Evolutionary conservation across 2,888 invertebrate genomes (phyloP), one percentile per base, ranked within the genome.

Genomic region (Scaptomyza caliginosa): DNA sequence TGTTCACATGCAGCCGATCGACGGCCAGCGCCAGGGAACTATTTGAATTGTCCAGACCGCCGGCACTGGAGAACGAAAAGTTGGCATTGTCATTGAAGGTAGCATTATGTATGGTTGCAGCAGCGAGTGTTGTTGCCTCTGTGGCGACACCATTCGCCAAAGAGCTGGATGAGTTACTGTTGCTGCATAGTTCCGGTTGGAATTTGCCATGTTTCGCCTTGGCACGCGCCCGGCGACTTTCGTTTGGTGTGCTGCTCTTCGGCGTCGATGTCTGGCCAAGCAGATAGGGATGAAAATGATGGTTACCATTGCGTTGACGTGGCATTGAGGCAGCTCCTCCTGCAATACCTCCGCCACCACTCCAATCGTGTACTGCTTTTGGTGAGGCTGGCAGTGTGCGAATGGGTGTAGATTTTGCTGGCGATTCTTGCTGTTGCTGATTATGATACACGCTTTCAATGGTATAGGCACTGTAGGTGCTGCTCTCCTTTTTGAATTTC

Each of bases 401-500:
- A 5, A 40, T 38, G 1, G 56, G 23, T 32, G 48, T 7, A 5
- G 49, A 0, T 26, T 23, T 46, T 28, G 64, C n/a, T 7, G 74
- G 70, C 28, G 69, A 21, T 26, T 73, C 75, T 5, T 85, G 85
- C 3, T 85, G 85, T 2, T 85, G 85, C 45, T 81, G 74, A 7
- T 32, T 13, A 46, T 77, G 85, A 56, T 86, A 90, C 52, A 78
- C 82, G 50, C 86, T 88, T 32, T 90, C 90, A 51, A 90, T 90
- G 13, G 88, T 89, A 26, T 90, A 90, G 57, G 89, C 90, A 70
- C 89, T 89, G 52, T 89, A 90, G 55, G 89, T 88, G 73, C 81
- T 88, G 65, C 90, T 90, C 54, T 89, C 90, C 57, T 90, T 90
- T 59, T 87, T 91, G 42, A 91, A 92, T 65, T 91, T 91, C 36